Percentiles rank a stretch among this genome's conserved stretches.
These are phyloP conservation scores for Papilio glaucus DNA, from an alignment of 1,140 invertebrate genomes.

Conservation along the genomic window DNA sequence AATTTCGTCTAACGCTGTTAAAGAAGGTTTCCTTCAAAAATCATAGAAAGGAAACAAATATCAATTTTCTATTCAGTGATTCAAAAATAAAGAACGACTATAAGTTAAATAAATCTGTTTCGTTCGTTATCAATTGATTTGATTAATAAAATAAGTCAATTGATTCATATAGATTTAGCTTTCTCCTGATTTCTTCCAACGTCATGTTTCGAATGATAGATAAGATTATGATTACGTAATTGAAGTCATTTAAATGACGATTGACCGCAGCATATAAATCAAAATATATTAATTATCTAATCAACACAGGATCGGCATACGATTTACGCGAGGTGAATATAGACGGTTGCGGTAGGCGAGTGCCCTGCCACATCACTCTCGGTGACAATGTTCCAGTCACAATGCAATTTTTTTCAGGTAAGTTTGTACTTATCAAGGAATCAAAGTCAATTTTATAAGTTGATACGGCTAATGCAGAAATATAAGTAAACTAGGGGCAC, in stretches of 20 bases:
- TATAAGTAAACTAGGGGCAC: too few relatives aligned
- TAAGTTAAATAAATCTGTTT: neutral
- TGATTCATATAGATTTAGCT: neutral
- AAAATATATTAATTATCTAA: slow-evolving; percentile 23
- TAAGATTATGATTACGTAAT: neutral
- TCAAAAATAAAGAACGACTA: neutral
- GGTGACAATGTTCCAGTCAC: slow-evolving; percentile 62
- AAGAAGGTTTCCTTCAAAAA: too few relatives aligned
- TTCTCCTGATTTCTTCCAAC: neutral
- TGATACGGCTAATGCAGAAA: too few relatives aligned
- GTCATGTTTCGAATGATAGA: neutral
- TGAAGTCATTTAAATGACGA: slow-evolving; percentile 1
- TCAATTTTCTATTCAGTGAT: neutral
- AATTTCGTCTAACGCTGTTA: too few relatives aligned
- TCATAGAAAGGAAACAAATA: too few relatives aligned
- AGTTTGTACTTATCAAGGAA: slow-evolving; percentile 3
- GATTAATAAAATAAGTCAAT: too few relatives aligned
- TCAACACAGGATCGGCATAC: slow-evolving; percentile 62
- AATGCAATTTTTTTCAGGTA: slow-evolving; percentile 63
- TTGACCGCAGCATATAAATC: slow-evolving; percentile 7
- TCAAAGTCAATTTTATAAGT: too few relatives aligned
- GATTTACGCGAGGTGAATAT: slow-evolving; percentile 60
- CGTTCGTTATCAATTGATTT: slow-evolving; percentile 8
- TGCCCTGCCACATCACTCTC: slow-evolving; percentile 65
- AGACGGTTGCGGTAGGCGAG: slow-evolving; percentile 55